Evolutionary conservation across 1,140 invertebrate genomes (phyloP), one percentile per base, ranked within the genome.

Genomic region (Telenomus remus): DNA sequence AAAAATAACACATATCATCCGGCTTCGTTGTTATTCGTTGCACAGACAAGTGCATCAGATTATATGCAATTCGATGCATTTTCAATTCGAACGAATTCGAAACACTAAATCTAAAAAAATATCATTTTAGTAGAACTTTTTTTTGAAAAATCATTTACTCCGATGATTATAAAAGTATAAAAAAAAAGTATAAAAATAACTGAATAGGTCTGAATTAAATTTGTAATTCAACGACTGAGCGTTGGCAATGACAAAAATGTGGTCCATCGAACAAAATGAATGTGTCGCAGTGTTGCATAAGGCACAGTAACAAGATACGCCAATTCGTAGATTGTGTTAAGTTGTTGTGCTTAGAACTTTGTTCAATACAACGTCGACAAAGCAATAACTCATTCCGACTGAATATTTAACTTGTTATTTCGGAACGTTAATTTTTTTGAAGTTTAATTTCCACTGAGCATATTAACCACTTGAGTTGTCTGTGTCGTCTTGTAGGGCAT

Each of bases 221-320:
- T 55, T 60, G 53, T 56, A 70, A 50, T 48, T 37, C 46, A 61
- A 63, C 42, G 57, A 46, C 63, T 57, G 42, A 66, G 69, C 59
- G 57, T 77, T 33, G 57, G 53, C 66, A 49, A 61, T 66, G 50
- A 70, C 61, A 61, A 61, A 76, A 76, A 76, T 71, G 74, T 71
- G 66, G 68, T 63, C 50, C 68, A 27, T 27, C 19, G 72, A 77
- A 63, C 68, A 72, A 68, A 51, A 53, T 63, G 63, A 76, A 76
- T 76, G 66, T 77, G 75, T 72, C 75, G 75, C 75, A 77, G 75
- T 77, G 49, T 77, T 77, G 69, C 75, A 77, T 77, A 77, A 77
- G 56, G 63, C 46, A 47, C 59, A 66, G 61, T 71, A 76, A 76
- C 66, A 46, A 76, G 74, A 76, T 76, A 70, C 68, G 74, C 74